Conservation (phyloP, 2,888 invertebrate genomes). For the Stenoptilia bipunctidactyla region DNA sequence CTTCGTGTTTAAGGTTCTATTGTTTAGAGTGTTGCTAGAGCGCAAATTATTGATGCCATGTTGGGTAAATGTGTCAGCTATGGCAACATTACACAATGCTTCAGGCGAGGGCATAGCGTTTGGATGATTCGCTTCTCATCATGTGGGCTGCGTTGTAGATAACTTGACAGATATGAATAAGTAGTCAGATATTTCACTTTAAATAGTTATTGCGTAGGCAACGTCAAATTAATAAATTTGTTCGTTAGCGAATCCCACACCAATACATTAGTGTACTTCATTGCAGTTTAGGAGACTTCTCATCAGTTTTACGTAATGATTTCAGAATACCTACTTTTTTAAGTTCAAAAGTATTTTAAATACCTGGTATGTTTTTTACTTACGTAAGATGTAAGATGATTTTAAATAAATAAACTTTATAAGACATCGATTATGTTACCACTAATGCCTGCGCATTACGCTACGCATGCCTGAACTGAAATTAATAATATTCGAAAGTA, state of each 20-base stretch:
- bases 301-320: too few relatives aligned
- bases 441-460: too few relatives aligned
- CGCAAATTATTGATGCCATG: constrained; percentile 48
- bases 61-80: constrained; percentile 51
- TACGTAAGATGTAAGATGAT: too few relatives aligned
- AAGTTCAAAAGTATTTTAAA: too few relatives aligned
- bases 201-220: not conserved
- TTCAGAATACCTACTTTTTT: too few relatives aligned
- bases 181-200: constrained; percentile 1
- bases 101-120: constrained; percentile 31
- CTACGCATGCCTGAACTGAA: constrained; percentile 3
- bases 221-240: not conserved
- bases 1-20: constrained; percentile 50
- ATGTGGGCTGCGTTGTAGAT: constrained; percentile 34
- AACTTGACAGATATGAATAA: not conserved
- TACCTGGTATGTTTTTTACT: too few relatives aligned
- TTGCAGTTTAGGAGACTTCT: too few relatives aligned
- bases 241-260: not conserved
- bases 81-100: constrained; percentile 42
- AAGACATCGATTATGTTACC: too few relatives aligned
- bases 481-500: constrained; percentile 25
- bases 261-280: not conserved
- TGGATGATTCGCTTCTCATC: constrained; percentile 37
- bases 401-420: too few relatives aligned
- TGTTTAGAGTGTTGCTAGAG: constrained; percentile 38